Conservation (phyloP, 2,113 vertebrate genomes). For the Lophochroa leadbeateri region DNA sequence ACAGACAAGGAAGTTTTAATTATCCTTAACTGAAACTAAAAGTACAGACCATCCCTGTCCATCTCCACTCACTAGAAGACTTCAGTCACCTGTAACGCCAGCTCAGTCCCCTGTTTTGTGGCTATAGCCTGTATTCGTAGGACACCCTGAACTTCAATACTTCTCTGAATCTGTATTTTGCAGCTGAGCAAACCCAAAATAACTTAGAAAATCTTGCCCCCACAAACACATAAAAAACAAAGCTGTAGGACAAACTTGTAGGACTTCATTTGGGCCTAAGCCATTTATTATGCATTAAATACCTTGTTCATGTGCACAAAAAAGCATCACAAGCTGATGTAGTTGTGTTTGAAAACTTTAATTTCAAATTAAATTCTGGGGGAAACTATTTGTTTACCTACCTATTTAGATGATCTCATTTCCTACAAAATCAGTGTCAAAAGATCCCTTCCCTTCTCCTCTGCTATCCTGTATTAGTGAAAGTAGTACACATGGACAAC, state of each 20-base stretch:
- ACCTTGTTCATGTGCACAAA: not conserved
- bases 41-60: not conserved
- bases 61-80: not conserved
- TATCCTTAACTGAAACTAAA: not conserved
- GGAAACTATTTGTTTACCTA: not conserved
- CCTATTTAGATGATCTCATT: not conserved
- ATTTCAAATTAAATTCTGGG: not conserved
- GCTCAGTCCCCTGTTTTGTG: not conserved
- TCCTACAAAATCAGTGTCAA: not conserved
- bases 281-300: not conserved
- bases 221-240: not conserved
- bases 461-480: accelerated
- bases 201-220: not conserved
- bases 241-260: not conserved
- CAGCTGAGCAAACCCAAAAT: not conserved
- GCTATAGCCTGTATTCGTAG: not conserved
- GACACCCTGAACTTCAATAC: not conserved
- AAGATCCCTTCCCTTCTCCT: not conserved
- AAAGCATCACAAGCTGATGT: not conserved
- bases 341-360: not conserved
- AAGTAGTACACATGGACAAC: not conserved
- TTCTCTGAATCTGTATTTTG: not conserved
- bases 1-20: not conserved
- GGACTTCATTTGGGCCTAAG: not conserved
- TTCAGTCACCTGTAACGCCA: not conserved